These are phyloP conservation scores for Fissipunctia ypsillon DNA, from an alignment of 2,888 invertebrate genomes.

Conservation along the genomic window DNA sequence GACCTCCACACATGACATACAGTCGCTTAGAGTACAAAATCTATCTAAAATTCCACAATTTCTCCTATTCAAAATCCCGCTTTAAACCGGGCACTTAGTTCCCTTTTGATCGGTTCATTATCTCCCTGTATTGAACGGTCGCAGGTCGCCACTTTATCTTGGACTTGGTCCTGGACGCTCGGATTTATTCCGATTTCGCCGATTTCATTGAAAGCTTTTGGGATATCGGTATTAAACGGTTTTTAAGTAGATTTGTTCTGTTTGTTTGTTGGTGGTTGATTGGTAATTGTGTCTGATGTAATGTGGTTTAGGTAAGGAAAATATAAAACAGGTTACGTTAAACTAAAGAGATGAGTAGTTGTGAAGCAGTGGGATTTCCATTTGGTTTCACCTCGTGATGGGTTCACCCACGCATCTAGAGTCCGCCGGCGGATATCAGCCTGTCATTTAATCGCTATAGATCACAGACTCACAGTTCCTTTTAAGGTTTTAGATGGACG, in stretches of 20 bases:
- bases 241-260: constrained; percentile 33
- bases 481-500: no score
- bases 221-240: constrained; percentile 21
- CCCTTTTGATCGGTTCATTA: constrained; percentile 47
- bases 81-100: constrained; percentile 32
- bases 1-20: constrained; percentile 4
- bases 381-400: neutral
- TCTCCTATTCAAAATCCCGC: constrained; percentile 27
- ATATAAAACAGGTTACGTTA: neutral
- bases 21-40: constrained; percentile 17
- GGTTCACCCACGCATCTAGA: no score
- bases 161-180: constrained; percentile 5
- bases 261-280: neutral
- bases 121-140: constrained; percentile 24
- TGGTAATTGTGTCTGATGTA: constrained; percentile 19
- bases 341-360: neutral
- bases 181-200: constrained; percentile 33
- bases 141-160: constrained; percentile 25
- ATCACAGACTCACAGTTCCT: no score
- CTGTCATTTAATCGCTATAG: no score
- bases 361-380: neutral
- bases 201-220: constrained; percentile 48
- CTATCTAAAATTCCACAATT: constrained; percentile 29
- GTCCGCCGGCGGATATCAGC: no score
- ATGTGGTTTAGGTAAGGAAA: constrained; percentile 12